A percentile compares a stretch with the other conserved stretches of the same genome.
Conservation (phyloP, 1,140 invertebrate genomes). For the Conus ventricosus region DNA sequence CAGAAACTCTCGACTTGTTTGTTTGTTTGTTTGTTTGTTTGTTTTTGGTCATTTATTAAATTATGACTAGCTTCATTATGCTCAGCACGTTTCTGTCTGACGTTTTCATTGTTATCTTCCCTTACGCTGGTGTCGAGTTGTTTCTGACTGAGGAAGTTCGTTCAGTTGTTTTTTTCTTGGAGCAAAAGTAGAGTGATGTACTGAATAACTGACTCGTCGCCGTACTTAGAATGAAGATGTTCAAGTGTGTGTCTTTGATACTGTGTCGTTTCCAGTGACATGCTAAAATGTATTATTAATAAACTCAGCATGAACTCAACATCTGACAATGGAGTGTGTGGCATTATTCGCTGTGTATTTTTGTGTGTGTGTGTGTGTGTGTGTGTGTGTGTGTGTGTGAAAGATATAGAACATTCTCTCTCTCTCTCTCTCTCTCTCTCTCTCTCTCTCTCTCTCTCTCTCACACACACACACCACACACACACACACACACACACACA, state of each 20-base stretch:
- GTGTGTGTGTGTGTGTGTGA: neutral
- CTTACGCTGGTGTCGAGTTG: neutral
- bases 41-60: too few species aligned
- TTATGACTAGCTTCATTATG: too few species aligned
- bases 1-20: too few species aligned
- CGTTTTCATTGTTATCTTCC: too few species aligned
- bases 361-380: neutral
- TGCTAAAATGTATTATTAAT: conserved; percentile 15
- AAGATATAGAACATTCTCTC: neutral
- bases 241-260: neutral
- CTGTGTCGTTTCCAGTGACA: neutral
- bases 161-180: neutral
- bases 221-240: neutral
- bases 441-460: conserved; percentile 11
- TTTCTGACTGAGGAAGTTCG: neutral
- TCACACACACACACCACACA: neutral
- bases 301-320: conserved; percentile 3
- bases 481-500: neutral
- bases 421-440: conserved; percentile 18
- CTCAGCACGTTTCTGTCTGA: too few species aligned
- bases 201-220: neutral
- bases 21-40: too few species aligned
- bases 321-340: neutral
- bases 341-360: neutral
- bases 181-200: neutral